Base-by-base conservation (phyloP, 2,797 vertebrate genomes). In the Macrochelys suwanniensis region DNA sequence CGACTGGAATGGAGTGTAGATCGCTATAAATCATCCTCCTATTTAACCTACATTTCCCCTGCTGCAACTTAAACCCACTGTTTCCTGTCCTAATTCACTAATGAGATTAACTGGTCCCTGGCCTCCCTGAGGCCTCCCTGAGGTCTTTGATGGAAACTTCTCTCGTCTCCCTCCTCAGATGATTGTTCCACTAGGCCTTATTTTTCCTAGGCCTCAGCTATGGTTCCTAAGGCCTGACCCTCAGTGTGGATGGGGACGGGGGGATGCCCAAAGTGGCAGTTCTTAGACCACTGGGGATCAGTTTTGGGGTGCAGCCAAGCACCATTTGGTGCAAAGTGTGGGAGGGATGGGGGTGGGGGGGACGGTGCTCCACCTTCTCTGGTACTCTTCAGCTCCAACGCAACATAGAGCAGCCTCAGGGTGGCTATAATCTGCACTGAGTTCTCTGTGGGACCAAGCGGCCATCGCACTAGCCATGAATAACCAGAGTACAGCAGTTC, bases 51-150 rank as follows among this genome's bases (percentile, higher is more conserved):
- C 91, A 90, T 95, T 84, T 97, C 90, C 93, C 93, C 86, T 82
- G 92, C 92, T 93, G 90, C 90, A 83, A n/a, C 89, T 92, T 76
- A 94, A 96, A 89, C 81, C 85, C 50, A 84, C 89, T 96, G 94
- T 91, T 96, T 96, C 96, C 94, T 96, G 95, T 95, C 92, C 96
- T 95, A 96, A 92, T 95, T 97, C 97, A 93, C 92, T 88, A 59
- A 86, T 49, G 82, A 96, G 92, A 94, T 95, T 95, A 96, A 95
- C 89, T 91, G 90, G 88, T 76, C 84, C 93, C 92, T 84, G 84
- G 89, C 77, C 57, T 94, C 92, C 94, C 33, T 54, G 31, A 89
- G 88, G 85, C 88, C 88, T 81, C 74, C 93, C 56, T 45, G 74
- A 68, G 85, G 45, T 53, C 92, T 78, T 80, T 56, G 88, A 82